Evolutionary conservation across 2,797 vertebrate genomes (phyloP), one percentile per base, ranked within the genome.

Genomic region (Mergus octosetaceus): DNA sequence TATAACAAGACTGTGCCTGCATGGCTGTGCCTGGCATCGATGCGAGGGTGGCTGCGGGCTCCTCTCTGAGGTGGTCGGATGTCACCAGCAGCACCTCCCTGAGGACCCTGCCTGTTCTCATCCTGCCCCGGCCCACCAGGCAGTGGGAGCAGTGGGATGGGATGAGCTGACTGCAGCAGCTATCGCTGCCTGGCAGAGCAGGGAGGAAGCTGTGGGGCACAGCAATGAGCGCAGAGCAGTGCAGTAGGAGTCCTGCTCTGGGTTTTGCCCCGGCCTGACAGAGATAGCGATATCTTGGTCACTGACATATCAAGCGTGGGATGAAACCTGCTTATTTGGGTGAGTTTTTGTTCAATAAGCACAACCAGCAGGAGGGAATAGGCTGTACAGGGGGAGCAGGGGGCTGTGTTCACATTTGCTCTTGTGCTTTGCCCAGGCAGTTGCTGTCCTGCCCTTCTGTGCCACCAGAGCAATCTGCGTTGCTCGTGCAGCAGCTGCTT

Each of bases 381-480:
- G 60, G 57, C 21, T 25, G 45, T 47, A 10, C 25, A 19, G 53
- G 30, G 8, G 21, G 13, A 70, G 53, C 27, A 3, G 0, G 2
- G 19, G 12, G 18, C 22, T 41, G 73, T 34, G 38, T 41, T 86
- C 1, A 2, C 25, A 45, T 11, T 38, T 25, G 11, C 45, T 60
- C 57, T 25, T 36, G 71, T 16, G 11, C 32, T 65, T 57, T 3
- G 9, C 30, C 11, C 25, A 32, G 25, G 34, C 34, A 27, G 28
- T 49, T 36, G 13, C 49, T 47, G 39, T 28, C 27, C 66, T 72
- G 39, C 53, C 13, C 4, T 16, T 18, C 7, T 6, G 15, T 11
- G 28, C 65, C 32, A 20, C 36, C 47, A 25, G 28, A 32, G 2
- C 2, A 11, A 14, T 47, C 27, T 8, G 14, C 3, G 0, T 3